These are phyloP conservation scores for Platysteira castanea DNA, from an alignment of 2,113 vertebrate genomes.

Conservation along the genomic window DNA sequence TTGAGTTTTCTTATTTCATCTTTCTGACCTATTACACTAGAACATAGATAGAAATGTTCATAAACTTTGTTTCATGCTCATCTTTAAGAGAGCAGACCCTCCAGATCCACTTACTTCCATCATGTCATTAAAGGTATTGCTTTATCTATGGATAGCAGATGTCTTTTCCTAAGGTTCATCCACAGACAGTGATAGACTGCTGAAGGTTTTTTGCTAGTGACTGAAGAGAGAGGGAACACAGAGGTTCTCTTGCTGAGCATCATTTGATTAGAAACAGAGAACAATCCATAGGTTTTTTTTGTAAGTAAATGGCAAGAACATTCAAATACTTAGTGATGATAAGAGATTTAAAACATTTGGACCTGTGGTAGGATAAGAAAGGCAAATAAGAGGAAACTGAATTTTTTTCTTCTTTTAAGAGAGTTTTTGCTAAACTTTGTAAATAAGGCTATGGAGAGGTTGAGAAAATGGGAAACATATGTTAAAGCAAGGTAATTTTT, in stretches of 20 bases:
- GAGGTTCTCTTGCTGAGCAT: background rate
- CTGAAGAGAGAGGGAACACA: background rate
- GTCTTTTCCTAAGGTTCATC: background rate
- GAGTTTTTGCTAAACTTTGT: background rate
- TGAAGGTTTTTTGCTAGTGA: background rate
- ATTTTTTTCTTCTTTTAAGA: background rate
- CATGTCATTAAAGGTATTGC: background rate
- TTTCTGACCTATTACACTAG: background rate
- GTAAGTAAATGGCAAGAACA: background rate
- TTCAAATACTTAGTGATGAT: background rate
- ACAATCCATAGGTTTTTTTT: background rate
- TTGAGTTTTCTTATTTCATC: background rate
- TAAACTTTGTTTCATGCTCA: background rate
- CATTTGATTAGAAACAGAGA: background rate
- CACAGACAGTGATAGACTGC: background rate
- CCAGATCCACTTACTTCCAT: background rate
- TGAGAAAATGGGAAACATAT: background rate
- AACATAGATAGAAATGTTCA: background rate
- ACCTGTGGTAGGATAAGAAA: background rate
- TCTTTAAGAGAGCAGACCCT: background rate
- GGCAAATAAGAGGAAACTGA: background rate
- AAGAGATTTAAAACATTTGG: background rate
- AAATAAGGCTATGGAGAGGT: background rate
- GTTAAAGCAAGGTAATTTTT: background rate
- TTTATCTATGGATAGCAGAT: background rate